Evolutionary conservation across 2,113 vertebrate species (phyloP), one percentile per base, ranked within the genome.

Genomic region (Canis aureus): DNA sequence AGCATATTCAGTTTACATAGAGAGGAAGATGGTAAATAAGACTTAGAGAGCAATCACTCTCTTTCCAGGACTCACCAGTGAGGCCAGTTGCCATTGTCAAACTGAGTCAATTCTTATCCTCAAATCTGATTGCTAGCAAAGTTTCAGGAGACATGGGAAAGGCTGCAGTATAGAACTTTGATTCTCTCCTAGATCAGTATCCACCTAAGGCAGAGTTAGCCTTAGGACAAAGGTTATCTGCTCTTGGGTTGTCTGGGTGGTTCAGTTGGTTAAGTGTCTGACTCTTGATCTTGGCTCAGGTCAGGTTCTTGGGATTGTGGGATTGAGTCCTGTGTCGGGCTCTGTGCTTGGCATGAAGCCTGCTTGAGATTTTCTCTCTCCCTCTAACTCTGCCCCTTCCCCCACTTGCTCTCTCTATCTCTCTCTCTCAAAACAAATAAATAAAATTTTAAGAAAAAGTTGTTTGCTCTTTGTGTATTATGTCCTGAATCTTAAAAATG

Each of bases 61-160:
- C 38, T 95, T 89, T 76, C 51, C 22, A 91, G 76, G 51, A 57
- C 64, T 86, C 51, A 27, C 29, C 3, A 20, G 19, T 67, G 55
- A 96, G 60, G 64, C 23, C 76, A 78, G 62, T 76, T 43, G 51
- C 29, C 35, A 66, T 57, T 73, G 84, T 96, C 93, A 94, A n/a
- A 59, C 7, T 27, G 57, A 93, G 27, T 15, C 29, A 59, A 10
- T 66, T 86, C 35, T 62, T 20, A 55, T 51, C 38, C 20, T 91
- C 4, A 23, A 51, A 74, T 85, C 13, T 25, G 20, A 27, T 60
- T 57, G 53, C 67, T 81, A 66, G 23, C 1, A 32, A n/a, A 74
- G 2, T 66, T 85, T 85, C 55, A 57, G 84, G 80, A 86, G 32
- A 78, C 78, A 20, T 5, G 19, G 43, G 55, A 86, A 49, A 78